These are phyloP conservation scores for Hippolais icterina DNA, from an alignment of 2,113 vertebrate genomes.

Conservation along the genomic window DNA sequence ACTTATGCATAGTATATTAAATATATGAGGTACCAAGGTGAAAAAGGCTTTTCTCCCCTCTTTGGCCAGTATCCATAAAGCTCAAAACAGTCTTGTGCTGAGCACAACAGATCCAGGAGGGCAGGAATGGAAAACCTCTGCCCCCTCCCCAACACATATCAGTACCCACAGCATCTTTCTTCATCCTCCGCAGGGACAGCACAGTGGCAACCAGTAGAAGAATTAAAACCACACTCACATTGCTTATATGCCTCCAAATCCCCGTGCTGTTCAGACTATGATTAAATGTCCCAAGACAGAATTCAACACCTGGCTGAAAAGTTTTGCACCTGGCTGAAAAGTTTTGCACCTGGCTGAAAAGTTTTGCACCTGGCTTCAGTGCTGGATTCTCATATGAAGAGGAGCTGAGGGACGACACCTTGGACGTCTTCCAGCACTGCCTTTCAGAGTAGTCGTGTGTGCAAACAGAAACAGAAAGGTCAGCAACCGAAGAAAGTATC, in stretches of 20 bases:
- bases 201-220: not conserved
- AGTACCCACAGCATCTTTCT: not conserved
- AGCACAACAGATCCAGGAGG: not conserved
- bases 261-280: not conserved
- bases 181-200: not conserved
- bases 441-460: not conserved
- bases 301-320: constrained; percentile 4
- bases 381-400: accelerated
- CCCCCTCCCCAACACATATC: accelerated
- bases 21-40: not conserved
- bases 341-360: too few relatives aligned
- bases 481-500: not conserved
- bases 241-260: not conserved
- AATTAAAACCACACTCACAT: not conserved
- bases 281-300: constrained; percentile 16
- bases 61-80: not conserved
- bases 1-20: not conserved
- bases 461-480: not conserved
- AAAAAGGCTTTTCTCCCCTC: not conserved
- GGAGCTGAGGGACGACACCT: not conserved
- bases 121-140: not conserved
- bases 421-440: not conserved
- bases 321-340: constrained; percentile 3
- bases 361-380: not conserved
- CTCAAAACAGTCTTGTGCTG: not conserved